phyloP scores from a whole-genome alignment of 2,888 invertebrate species.

The Caradrina clavipalpis region DNA sequence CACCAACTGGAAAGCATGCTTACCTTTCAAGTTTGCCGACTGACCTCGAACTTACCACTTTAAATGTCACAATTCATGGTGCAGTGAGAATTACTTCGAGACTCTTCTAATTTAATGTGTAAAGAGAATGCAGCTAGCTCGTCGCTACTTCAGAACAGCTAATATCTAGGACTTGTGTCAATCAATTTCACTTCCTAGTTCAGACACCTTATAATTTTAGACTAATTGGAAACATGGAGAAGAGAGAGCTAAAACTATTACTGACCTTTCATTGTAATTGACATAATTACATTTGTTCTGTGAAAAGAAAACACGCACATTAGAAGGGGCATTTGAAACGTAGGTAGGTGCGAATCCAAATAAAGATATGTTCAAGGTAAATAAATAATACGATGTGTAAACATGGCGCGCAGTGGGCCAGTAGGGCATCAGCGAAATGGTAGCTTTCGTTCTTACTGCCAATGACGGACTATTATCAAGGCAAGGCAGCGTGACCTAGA shows the following conservation, averaged over 20 bases:
- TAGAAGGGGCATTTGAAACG: conserved; percentile 54
- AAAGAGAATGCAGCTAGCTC: conserved; percentile 43
- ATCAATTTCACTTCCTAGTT: conserved; percentile 51
- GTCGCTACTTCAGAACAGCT: conserved; percentile 22
- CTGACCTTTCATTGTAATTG: conserved; percentile 46
- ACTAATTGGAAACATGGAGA: conserved; percentile 42
- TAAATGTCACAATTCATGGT: conserved; percentile 43
- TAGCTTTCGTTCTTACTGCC: conserved; percentile 80
- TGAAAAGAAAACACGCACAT: conserved; percentile 27
- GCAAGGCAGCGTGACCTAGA: conserved; percentile 76
- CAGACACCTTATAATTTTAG: conserved; percentile 48
- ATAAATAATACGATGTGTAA: conserved; percentile 76
- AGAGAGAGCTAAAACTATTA: conserved; percentile 41
- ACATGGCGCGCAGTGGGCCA: conserved; percentile 74
- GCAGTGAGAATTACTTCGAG: conserved; percentile 43
- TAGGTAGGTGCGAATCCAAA: conserved; percentile 37
- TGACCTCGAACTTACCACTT: conserved; percentile 49
- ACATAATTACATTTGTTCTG: conserved; percentile 34
- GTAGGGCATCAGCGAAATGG: conserved; percentile 82
- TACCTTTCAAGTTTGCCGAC: conserved; percentile 35
- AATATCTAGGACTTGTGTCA: conserved; percentile 54
- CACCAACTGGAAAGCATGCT: conserved; percentile 36
- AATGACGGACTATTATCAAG: conserved; percentile 78
- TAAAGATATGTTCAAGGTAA: conserved; percentile 68
- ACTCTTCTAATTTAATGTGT: conserved; percentile 33